Evolutionary conservation across 2,113 vertebrate genomes (phyloP).

Genomic region (Hypomesus transpacificus): DNA sequence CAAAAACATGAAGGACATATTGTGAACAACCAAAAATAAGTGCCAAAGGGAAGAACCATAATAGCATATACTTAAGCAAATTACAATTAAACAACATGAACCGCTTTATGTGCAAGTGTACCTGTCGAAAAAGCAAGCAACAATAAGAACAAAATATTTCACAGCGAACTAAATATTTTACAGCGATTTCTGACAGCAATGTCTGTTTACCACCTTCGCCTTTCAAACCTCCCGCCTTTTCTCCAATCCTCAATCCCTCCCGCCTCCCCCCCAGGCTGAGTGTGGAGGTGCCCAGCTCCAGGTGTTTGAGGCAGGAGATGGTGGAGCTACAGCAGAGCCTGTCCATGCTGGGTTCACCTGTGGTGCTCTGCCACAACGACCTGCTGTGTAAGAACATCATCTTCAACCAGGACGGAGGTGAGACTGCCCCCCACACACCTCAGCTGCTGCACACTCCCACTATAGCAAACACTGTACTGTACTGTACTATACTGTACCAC

Average conservation of each 20-base stretch:
- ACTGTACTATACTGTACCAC: slow-evolving; percentile 20
- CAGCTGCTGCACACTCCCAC: neutral
- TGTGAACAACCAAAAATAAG: no score
- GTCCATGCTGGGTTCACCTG: slow-evolving; percentile 88
- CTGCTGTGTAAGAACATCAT: slow-evolving; percentile 99
- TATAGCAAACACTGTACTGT: slow-evolving; percentile 25
- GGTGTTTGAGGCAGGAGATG: slow-evolving; percentile 87
- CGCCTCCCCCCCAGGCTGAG: slow-evolving; percentile 73
- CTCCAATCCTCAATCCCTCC: neutral
- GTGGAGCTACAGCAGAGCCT: slow-evolving; percentile 90
- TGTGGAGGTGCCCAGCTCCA: slow-evolving; percentile 79
- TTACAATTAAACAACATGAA: no score
- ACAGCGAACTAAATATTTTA: no score
- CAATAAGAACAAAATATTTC: no score
- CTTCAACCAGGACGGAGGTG: slow-evolving; percentile 91
- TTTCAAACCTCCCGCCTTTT: neutral
- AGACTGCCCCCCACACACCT: slow-evolving; percentile 53
- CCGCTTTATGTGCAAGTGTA: no score
- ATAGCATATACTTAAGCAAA: no score
- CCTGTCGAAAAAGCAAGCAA: no score
- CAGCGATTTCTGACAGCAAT: no score
- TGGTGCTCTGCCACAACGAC: slow-evolving; percentile 98
- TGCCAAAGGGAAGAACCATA: no score
- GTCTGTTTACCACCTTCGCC: neutral
- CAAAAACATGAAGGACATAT: no score